These are phyloP conservation scores for Branchellion lobata DNA, from an alignment of 2,888 invertebrate species.

Conservation along the genomic window DNA sequence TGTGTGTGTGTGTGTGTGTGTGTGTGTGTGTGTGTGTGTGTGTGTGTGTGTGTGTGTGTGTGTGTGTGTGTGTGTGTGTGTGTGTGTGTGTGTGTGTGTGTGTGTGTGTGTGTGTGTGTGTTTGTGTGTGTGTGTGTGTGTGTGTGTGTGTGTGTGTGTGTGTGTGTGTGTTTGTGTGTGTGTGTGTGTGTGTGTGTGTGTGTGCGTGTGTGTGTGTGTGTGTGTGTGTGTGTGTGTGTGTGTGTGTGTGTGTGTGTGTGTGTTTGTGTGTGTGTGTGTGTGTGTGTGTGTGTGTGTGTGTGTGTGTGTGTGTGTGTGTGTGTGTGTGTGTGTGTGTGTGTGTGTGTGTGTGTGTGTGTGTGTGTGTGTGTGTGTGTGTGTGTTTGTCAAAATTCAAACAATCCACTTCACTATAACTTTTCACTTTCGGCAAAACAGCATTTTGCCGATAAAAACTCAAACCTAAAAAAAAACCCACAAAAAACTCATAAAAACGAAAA, in stretches of 20 bases:
- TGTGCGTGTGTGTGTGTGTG: background rate
- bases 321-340: no score
- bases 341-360: no score
- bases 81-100: background rate
- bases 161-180: background rate
- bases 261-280: background rate
- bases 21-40: background rate
- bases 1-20: background rate
- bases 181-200: constrained; percentile 12
- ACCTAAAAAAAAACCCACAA: no score
- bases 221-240: background rate
- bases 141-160: background rate
- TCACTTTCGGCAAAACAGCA: no score
- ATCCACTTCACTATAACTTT: no score
- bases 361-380: no score
- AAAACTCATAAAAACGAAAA: no score
- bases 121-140: background rate
- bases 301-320: no score
- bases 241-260: background rate
- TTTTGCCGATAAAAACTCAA: no score
- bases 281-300: background rate
- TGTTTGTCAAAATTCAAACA: no score
- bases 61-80: background rate
- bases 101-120: background rate
- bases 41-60: background rate